phyloP scores from a whole-genome alignment of 1,140 invertebrate genomes.

The Drosophila sp. region DNA sequence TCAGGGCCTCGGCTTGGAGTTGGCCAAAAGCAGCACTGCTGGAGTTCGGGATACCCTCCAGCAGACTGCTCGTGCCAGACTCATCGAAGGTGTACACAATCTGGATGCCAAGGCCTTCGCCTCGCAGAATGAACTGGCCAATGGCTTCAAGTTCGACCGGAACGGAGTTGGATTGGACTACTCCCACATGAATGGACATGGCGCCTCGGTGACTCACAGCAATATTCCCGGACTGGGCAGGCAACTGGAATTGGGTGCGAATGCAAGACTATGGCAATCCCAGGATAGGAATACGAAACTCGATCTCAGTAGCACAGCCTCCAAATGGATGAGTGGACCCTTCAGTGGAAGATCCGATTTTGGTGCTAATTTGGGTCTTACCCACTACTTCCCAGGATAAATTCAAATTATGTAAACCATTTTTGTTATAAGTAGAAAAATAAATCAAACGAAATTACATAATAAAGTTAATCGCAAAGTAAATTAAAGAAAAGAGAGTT shows the following conservation, averaged over 20 bases:
- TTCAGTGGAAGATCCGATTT: constrained; percentile 46
- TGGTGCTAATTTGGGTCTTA: constrained; percentile 57
- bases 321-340: constrained; percentile 65
- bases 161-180: constrained; percentile 66
- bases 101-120: constrained; percentile 69
- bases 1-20: constrained; percentile 50
- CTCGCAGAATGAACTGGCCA: constrained; percentile 63
- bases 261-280: constrained; percentile 66
- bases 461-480: background rate
- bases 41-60: constrained; percentile 56
- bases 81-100: constrained; percentile 62
- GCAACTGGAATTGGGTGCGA: constrained; percentile 55
- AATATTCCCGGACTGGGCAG: constrained; percentile 63
- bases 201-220: constrained; percentile 58
- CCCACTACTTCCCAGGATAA: constrained; percentile 55
- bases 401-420: background rate
- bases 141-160: constrained; percentile 64
- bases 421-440: constrained; percentile 10
- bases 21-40: constrained; percentile 57
- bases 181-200: constrained; percentile 58
- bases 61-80: constrained; percentile 55
- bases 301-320: constrained; percentile 53
- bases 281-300: constrained; percentile 62
- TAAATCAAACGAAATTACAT: background rate
- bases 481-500: background rate